These are phyloP conservation scores for Muntiacus muntjak DNA, from an alignment of 2,113 vertebrate genomes.

Conservation along the genomic window DNA sequence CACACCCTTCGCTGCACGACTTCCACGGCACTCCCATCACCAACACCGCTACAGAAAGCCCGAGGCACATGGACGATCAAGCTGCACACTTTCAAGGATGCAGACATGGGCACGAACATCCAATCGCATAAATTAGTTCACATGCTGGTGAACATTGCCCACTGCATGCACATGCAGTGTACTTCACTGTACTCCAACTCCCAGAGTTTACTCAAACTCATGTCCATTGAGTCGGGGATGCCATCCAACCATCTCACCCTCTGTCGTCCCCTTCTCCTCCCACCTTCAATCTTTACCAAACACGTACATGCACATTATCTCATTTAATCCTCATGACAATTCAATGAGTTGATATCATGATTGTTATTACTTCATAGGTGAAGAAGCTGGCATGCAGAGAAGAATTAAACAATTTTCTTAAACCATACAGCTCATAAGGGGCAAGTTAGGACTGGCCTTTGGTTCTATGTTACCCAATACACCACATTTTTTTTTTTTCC, in stretches of 20 bases:
- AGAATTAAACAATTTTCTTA: not conserved
- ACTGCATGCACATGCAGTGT: rapidly evolving
- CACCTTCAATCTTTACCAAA: not conserved
- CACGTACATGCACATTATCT: not conserved
- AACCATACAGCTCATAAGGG: not conserved
- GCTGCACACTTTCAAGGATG: not conserved
- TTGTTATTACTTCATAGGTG: not conserved
- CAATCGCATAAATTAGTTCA: not conserved
- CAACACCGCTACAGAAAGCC: not conserved
- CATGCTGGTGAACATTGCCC: rapidly evolving
- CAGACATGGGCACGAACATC: rapidly evolving
- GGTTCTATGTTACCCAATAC: not conserved
- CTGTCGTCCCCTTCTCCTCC: not conserved
- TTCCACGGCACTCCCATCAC: rapidly evolving
- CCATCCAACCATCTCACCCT: not conserved
- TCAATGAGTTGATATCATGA: not conserved
- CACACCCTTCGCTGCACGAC: not conserved
- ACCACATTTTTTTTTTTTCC: not conserved
- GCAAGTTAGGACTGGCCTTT: not conserved
- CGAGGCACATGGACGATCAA: rapidly evolving
- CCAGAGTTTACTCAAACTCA: not conserved
- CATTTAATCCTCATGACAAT: not conserved
- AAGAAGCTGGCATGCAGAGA: not conserved
- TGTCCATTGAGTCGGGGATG: rapidly evolving
- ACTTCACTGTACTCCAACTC: not conserved